phyloP scores from a whole-genome alignment of 2,113 vertebrate genomes.

The Epinephelus fuscoguttatus region DNA sequence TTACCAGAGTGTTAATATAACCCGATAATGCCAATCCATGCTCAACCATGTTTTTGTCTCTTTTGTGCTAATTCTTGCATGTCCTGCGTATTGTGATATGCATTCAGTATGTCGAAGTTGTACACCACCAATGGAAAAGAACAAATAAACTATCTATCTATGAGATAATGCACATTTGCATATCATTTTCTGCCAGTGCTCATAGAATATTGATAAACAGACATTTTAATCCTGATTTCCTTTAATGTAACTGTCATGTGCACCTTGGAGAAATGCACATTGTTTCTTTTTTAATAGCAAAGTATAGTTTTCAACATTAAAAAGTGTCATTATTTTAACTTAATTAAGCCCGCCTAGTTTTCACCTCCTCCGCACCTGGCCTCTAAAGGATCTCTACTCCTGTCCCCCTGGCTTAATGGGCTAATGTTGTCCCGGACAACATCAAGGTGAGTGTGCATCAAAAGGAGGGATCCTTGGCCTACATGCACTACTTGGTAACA shows the following conservation, averaged over 20 bases:
- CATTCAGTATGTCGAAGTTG: too few relatives aligned
- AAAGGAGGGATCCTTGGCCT: conserved; percentile 59
- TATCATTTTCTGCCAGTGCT: background rate
- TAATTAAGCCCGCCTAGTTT: background rate
- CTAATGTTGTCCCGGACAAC: conserved; percentile 31
- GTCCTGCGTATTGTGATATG: too few relatives aligned
- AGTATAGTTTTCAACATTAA: background rate
- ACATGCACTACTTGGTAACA: conserved; percentile 25
- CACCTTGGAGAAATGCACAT: background rate
- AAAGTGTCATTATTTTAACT: background rate
- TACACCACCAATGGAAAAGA: too few relatives aligned
- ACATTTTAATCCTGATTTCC: background rate
- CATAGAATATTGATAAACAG: conserved; percentile 7
- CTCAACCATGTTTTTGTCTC: too few relatives aligned
- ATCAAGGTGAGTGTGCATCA: conserved; percentile 67
- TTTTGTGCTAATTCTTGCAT: too few relatives aligned
- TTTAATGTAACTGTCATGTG: background rate
- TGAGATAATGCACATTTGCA: background rate
- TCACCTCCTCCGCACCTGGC: background rate
- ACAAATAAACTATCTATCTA: too few relatives aligned
- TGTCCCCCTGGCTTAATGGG: background rate
- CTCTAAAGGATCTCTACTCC: background rate
- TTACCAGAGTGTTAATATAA: background rate
- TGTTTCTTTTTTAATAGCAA: background rate
- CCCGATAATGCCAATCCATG: background rate